Evolutionary conservation across 2,797 vertebrate species (phyloP).

Genomic region (Chiloscyllium punctatum): DNA sequence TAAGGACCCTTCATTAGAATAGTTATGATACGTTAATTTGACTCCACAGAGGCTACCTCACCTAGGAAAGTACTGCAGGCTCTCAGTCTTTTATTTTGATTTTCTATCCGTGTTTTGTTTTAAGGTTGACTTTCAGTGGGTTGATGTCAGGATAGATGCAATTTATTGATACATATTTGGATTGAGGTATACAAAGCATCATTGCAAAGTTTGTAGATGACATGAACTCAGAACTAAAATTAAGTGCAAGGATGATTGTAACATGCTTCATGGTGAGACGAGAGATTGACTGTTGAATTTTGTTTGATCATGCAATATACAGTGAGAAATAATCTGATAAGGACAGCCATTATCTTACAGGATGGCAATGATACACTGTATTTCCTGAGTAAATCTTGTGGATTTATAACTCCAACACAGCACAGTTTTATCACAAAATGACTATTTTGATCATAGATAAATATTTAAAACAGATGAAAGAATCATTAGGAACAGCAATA

Average conservation of each 20-base stretch:
- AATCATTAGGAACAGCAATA: background rate
- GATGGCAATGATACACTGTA: too few species aligned
- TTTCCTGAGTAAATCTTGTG: background rate
- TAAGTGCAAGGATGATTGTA: background rate
- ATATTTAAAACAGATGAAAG: slow-evolving; percentile 21
- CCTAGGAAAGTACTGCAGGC: background rate
- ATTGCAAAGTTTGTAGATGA: background rate
- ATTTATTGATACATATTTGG: background rate
- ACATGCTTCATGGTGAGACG: background rate
- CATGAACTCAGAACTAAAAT: background rate
- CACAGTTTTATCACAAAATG: background rate
- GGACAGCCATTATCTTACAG: too few species aligned
- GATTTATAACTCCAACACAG: slow-evolving; percentile 2
- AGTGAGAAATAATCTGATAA: too few species aligned
- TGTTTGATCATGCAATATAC: background rate
- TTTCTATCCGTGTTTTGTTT: background rate
- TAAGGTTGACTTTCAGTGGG: background rate
- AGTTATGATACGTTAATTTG: background rate
- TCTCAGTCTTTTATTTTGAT: background rate
- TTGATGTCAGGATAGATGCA: background rate
- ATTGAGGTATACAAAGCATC: background rate
- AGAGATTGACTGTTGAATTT: background rate
- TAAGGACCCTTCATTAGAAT: background rate
- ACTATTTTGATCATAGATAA: background rate
- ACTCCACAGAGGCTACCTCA: background rate